Base-by-base conservation (phyloP, 1,140 invertebrate species). In the Drosophila pseudoananassae region DNA sequence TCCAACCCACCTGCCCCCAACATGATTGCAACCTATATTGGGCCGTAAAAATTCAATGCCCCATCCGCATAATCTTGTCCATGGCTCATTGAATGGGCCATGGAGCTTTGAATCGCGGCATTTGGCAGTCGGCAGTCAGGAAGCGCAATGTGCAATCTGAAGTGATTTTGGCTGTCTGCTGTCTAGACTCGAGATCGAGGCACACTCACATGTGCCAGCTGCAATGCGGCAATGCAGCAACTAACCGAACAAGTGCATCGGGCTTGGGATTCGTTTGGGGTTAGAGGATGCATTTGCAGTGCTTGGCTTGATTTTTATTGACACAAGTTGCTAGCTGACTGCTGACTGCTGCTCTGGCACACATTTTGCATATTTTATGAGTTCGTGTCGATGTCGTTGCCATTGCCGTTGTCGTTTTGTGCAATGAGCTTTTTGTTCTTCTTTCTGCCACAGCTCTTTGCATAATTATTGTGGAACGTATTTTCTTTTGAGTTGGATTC, bases 341-440 rank as follows among this genome's bases (percentile, higher is more conserved):
- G 63, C 23, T 38, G 70, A 73, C 54, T 76, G 64, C 56, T 17
- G 14, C 61, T 74, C 68, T 87, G 82, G 82, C 82, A 87, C 82
- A 85, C 82, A 85, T 85, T 85, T 85, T 78, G 82, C 83, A 85
- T 85, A 85, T 87, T 85, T 85, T 85, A 85, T 85, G 82, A 85
- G 82, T 65, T 85, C 82, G 82, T 85, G 82, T 85, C 75, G 82
- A 74, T 87, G 81, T 73, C 68, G 76, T 43, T 80, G 33, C 33
- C 33, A 12, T 31, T 31, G 8, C 31, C 29, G 29, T 31, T 31
- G 31, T 10, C 31, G 31, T 31, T 10, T 87, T 85, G 82, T 81
- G 82, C 82, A 85, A 85, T 69, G 82, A 55, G 69, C 49, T 74
- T 76, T 57, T 70, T 61, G 38, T 66, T 78, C 58, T 75, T n/a